A percentile compares a stretch with the other conserved stretches of the same genome.
phyloP scores from a whole-genome alignment of 2,113 vertebrate genomes.

The Plestiodon gilberti region DNA sequence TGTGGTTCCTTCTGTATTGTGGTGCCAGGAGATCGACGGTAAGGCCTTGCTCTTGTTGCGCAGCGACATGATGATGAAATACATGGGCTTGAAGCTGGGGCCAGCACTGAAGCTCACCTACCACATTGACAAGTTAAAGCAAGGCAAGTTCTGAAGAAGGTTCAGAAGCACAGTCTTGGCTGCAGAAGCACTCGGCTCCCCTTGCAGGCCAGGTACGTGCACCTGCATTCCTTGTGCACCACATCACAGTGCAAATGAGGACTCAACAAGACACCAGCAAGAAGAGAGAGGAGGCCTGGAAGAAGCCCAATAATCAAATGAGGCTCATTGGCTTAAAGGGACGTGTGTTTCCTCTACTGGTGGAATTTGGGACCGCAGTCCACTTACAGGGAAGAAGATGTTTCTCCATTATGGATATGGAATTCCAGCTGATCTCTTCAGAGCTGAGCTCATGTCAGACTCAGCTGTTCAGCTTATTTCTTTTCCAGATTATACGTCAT shows the following conservation, averaged over 20 bases:
- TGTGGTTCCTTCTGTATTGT: background rate
- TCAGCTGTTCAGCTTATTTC: background rate
- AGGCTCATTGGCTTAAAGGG: accelerated
- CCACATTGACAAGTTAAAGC: conserved; percentile 97
- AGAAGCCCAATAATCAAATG: background rate
- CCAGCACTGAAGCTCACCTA: conserved; percentile 96
- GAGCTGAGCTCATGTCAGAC: accelerated
- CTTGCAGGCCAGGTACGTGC: conserved; percentile 42
- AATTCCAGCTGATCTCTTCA: background rate
- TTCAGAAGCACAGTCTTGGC: conserved; percentile 3
- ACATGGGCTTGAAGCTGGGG: conserved; percentile 98
- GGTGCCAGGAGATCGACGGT: conserved; percentile 89
- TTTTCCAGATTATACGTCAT: background rate
- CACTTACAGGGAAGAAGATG: background rate
- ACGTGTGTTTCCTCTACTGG: background rate
- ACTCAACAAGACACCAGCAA: background rate
- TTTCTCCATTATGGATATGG: background rate
- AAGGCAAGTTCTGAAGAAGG: conserved; percentile 83
- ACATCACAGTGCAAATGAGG: background rate
- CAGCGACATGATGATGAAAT: conserved; percentile 96
- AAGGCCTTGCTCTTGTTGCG: conserved; percentile 90
- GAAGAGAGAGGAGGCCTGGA: background rate
- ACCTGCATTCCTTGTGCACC: conserved; percentile 38
- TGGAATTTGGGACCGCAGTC: accelerated
- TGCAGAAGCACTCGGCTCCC: background rate